Evolutionary conservation across 2,888 invertebrate genomes (phyloP), one percentile per base, ranked within the genome.

Genomic region (Ceraclea dissimilis): DNA sequence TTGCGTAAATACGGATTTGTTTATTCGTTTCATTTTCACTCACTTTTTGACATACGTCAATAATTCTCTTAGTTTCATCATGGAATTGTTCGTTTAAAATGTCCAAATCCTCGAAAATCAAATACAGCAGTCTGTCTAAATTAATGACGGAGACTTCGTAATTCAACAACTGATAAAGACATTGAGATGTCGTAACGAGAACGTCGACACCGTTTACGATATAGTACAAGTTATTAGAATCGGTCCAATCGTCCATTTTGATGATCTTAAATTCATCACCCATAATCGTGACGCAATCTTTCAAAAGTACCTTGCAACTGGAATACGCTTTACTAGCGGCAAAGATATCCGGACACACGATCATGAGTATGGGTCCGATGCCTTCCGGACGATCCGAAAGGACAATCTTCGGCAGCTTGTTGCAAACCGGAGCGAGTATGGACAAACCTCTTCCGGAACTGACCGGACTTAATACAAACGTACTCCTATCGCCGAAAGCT

Each of bases 41-140:
- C 4, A 76, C 71, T 43, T 73, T 70, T 58, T 75, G 75, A 1
- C 76, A 72, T 59, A 74, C 71, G 2, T 67, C 62, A 1, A 78
- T 63, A 44, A 79, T 70, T 52, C 67, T 70, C 63, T 74, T 72
- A 0, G 81, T 63, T 62, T 79, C 75, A 2, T 70, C 67, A 0
- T 64, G 63, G 63, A 84, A 84, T 8, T 79, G 77, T 17, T 76
- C 70, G 1, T 82, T 68, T 26, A 89, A 70, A 10, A 80, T 68
- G 63, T 90, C 86, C 22, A 83, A 81, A 64, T 86, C 84, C 66
- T 90, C 90, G 0, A 91, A 67, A 4, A 90, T 79, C 39, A 90
- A 69, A 63, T 83, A 83, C 13, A 80, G 79, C 1, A 90, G 69
- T 20, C 83, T 73, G 6, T 79, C 74, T 2, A 88, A 72, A 66